These are phyloP conservation scores for Sardina pilchardus DNA, from an alignment of 2,113 vertebrate species.

Conservation along the genomic window DNA sequence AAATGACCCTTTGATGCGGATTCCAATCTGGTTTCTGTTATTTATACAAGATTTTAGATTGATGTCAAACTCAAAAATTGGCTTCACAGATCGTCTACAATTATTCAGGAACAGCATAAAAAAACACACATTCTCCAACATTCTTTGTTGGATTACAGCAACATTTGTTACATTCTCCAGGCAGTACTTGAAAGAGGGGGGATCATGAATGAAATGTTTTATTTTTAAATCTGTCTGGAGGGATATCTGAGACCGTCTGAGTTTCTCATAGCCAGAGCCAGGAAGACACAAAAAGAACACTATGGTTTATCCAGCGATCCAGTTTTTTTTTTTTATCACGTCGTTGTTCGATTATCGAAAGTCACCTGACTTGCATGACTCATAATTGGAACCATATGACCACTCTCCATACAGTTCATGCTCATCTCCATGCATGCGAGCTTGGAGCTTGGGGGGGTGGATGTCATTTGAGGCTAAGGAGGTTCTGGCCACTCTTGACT, in stretches of 20 bases:
- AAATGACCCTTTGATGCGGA: not conserved
- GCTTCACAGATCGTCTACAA: not conserved
- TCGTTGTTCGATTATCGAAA: not conserved
- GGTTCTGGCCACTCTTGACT: too few relatives aligned
- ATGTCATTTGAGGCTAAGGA: not conserved
- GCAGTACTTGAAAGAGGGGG: not conserved
- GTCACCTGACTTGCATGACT: not conserved
- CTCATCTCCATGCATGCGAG: not conserved
- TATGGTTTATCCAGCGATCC: not conserved
- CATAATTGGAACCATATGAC: not conserved
- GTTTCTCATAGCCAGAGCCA: not conserved
- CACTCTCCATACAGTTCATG: not conserved
- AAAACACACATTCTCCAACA: not conserved
- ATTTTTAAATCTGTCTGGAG: slow-evolving; percentile 20
- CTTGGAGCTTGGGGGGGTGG: not conserved
- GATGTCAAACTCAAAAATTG: not conserved
- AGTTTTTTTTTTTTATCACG: not conserved
- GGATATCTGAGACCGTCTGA: not conserved
- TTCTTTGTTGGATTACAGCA: not conserved
- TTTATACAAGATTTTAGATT: not conserved
- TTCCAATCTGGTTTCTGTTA: not conserved
- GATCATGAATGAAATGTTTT: slow-evolving; percentile 14
- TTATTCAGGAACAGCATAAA: not conserved
- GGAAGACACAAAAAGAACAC: not conserved
- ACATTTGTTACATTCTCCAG: slow-evolving; percentile 5